Evolutionary conservation across 2,797 vertebrate genomes (phyloP).

Genomic region (Parambassis ranga): DNA sequence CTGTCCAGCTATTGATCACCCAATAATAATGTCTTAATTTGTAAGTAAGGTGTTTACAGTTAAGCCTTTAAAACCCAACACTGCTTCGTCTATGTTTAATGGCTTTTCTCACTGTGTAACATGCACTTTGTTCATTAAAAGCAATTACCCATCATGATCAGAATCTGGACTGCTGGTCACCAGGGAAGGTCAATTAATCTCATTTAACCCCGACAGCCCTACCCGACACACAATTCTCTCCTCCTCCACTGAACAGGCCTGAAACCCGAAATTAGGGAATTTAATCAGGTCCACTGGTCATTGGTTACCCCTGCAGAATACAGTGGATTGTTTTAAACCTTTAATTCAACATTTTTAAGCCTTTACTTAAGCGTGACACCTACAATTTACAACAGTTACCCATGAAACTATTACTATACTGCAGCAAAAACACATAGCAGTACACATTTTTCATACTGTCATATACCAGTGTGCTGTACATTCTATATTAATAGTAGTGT

Average conservation of each 20-base stretch:
- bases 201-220: neutral
- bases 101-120: conserved; percentile 7
- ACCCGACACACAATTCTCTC: neutral
- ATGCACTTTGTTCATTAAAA: conserved; percentile 37
- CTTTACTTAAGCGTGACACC: no score
- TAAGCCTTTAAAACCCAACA: neutral
- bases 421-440: no score
- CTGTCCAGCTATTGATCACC: conserved; percentile 2
- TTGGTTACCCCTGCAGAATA: neutral
- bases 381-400: no score
- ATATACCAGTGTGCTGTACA: no score
- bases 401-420: no score
- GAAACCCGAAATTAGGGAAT: neutral
- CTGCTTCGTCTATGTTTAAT: conserved; percentile 14
- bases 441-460: no score
- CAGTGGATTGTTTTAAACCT: neutral
- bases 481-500: no score
- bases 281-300: neutral
- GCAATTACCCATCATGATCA: conserved; percentile 29
- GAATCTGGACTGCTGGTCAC: neutral
- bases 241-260: neutral
- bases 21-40: neutral
- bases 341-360: neutral
- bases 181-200: conserved; percentile 26
- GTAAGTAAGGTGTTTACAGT: conserved; percentile 10